Percentiles rank a stretch among this genome's conserved stretches.
These are phyloP conservation scores for Teleopsis dalmanni DNA, from an alignment of 1,140 invertebrate genomes.

Conservation along the genomic window DNA sequence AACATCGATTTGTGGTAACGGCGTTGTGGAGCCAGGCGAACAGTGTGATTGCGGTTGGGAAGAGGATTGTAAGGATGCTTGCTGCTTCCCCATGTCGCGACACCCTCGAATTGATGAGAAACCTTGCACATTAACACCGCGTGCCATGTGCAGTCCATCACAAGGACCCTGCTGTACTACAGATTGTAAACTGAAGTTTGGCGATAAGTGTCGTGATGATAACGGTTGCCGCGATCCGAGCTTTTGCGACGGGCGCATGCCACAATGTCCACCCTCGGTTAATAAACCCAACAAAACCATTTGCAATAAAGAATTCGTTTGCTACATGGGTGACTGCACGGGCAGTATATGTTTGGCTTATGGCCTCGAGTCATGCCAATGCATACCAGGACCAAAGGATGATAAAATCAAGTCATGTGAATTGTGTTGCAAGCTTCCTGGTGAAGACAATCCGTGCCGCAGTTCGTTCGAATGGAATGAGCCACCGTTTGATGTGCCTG, in stretches of 20 bases:
- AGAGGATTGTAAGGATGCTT: constrained; percentile 85
- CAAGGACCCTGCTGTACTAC: constrained; percentile 93
- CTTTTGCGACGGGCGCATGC: constrained; percentile 77
- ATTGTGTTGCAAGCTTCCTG: constrained; percentile 79
- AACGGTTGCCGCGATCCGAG: constrained; percentile 88
- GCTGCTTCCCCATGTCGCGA: constrained; percentile 84
- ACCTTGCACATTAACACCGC: constrained; percentile 74
- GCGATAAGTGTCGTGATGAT: constrained; percentile 84
- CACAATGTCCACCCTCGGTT: constrained; percentile 81
- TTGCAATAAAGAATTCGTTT: constrained; percentile 89
- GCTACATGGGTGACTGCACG: constrained; percentile 91
- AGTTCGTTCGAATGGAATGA: constrained; percentile 89
- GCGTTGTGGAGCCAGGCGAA: constrained; percentile 91
- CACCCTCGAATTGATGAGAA: constrained; percentile 65
- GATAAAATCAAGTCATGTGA: constrained; percentile 79
- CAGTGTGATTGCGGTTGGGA: constrained; percentile 99
- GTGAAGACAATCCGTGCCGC: constrained; percentile 69
- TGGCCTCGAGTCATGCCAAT: constrained; percentile 93
- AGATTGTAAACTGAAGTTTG: constrained; percentile 75
- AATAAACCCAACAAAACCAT: constrained; percentile 91
- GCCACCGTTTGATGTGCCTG: constrained; percentile 79
- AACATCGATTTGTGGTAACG: constrained; percentile 90
- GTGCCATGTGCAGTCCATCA: constrained; percentile 40
- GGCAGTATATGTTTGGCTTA: constrained; percentile 89
- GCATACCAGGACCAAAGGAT: constrained; percentile 66